Evolutionary conservation across 2,888 invertebrate genomes (phyloP), one percentile per base, ranked within the genome.

Genomic region (Ormyrus pomaceus): DNA sequence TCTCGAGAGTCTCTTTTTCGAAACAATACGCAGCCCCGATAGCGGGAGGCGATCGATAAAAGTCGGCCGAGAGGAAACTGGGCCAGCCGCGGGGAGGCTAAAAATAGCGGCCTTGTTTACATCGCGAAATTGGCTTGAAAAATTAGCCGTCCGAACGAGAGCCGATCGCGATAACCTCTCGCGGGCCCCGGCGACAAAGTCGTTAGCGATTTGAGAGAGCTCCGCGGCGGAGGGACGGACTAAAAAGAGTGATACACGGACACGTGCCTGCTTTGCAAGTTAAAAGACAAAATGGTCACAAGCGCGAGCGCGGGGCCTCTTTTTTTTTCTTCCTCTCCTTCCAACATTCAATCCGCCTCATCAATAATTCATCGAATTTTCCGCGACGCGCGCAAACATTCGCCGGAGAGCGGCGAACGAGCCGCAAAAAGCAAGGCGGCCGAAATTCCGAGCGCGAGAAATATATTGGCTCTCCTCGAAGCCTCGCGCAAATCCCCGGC

Each of bases 301-400:
- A 62, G 34, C 72, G 59, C 71, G n/a, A 51, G 58, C n/a, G 50
- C 34, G 58, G n/a, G n/a, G n/a, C n/a, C 45, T 19, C 34, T 9
- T 10, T 56, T 70, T 34, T 69, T 13, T 65, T n/a, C 50, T 71
- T 56, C 46, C 59, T 66, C 45, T 34, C 62, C 19, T 51, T 61
- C 11, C 59, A 66, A 68, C 78, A 75, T 78, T 78, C 58, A 81
- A 78, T 81, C 62, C 74, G 11, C 71, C 78, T 66, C 78, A 81
- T 81, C 71, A 81, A 81, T 81, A 78, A 81, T 81, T 81, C 81
- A 81, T 75, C 75, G 62, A 78, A 81, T 78, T 81, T 81, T 78
- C 78, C 81, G 55, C 74, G 73, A 80, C 72, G 55, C 73, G 80
- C 73, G 80, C 73, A 69, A 19, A 77, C 69, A 77, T 70, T 77